These are phyloP conservation scores for Phoeniculus purpureus DNA, from an alignment of 2,797 vertebrate genomes.

Conservation along the genomic window DNA sequence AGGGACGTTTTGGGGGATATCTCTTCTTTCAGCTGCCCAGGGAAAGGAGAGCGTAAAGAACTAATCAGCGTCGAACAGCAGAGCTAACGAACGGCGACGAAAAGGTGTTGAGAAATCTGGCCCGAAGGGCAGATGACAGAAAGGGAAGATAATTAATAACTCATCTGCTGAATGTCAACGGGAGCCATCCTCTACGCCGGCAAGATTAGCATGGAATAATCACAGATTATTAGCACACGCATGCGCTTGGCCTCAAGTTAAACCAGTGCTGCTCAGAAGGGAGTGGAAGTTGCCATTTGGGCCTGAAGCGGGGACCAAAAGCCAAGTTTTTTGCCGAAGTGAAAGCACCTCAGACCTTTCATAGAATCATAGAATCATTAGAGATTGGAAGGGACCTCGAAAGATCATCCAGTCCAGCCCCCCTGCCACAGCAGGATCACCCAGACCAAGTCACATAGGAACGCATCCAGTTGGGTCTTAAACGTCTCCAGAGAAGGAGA, in stretches of 20 bases:
- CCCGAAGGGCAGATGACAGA: background rate
- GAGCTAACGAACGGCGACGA: background rate
- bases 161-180: background rate
- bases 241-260: background rate
- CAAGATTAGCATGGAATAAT: conserved; percentile 20
- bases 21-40: background rate
- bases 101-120: conserved; percentile 11
- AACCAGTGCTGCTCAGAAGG: background rate
- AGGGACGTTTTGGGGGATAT: background rate
- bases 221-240: conserved; percentile 12
- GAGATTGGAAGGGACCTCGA: too few species aligned
- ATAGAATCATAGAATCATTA: too few species aligned
- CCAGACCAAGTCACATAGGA: too few species aligned
- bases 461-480: too few species aligned
- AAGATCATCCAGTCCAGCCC: too few species aligned
- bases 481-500: too few species aligned
- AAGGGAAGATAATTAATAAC: conserved; percentile 32
- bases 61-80: background rate
- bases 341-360: background rate
- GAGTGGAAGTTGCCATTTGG: background rate
- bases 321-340: background rate
- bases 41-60: background rate
- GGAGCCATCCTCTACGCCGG: background rate
- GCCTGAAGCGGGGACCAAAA: background rate
- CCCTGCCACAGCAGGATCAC: too few species aligned